A percentile compares a stretch with the other conserved stretches of the same genome.
phyloP scores from a whole-genome alignment of 53 echinoderm and acorn worm species.

The Hippasteria phrygiana region DNA sequence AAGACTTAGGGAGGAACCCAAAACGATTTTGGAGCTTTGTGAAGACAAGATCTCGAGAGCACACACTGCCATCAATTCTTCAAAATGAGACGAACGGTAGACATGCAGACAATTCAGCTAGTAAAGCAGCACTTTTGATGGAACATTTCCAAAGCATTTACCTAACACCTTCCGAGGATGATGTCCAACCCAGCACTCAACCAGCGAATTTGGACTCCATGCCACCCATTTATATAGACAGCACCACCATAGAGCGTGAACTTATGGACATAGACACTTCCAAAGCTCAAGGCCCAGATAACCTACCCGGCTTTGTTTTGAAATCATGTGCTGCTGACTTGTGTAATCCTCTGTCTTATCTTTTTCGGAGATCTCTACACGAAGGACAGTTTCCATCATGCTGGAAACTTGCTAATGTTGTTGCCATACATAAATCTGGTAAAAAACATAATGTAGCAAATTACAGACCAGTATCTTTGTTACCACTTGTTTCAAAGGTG shows the following conservation, averaged over 20 bases:
- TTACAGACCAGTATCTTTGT: background rate
- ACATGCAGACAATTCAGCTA: background rate
- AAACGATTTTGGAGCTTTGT: too few species aligned
- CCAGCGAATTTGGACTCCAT: conserved; percentile 10
- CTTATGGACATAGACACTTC: background rate
- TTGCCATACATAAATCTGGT: conserved; percentile 39
- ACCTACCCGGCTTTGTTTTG: too few species aligned
- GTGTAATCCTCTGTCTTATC: background rate
- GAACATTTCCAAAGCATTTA: conserved; percentile 6
- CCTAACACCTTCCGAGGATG: background rate
- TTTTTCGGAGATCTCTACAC: conserved; percentile 11
- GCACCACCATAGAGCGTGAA: conserved; percentile 4
- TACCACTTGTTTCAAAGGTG: background rate
- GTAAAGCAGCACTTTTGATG: conserved; percentile 20
- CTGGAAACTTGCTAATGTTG: conserved; percentile 40
- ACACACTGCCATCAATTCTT: too few species aligned
- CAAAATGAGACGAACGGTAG: background rate
- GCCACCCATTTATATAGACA: conserved; percentile 4
- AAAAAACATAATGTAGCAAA: background rate
- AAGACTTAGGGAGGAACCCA: too few species aligned
- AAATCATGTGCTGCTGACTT: conserved; percentile 8
- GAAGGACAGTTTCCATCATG: conserved; percentile 19
- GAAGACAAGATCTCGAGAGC: too few species aligned
- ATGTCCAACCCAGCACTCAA: background rate
- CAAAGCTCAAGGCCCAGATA: background rate